A percentile compares a stretch with the other conserved stretches of the same genome.
Evolutionary conservation across 2,797 vertebrate species (phyloP).

Genomic region (Antennarius maculatus): DNA sequence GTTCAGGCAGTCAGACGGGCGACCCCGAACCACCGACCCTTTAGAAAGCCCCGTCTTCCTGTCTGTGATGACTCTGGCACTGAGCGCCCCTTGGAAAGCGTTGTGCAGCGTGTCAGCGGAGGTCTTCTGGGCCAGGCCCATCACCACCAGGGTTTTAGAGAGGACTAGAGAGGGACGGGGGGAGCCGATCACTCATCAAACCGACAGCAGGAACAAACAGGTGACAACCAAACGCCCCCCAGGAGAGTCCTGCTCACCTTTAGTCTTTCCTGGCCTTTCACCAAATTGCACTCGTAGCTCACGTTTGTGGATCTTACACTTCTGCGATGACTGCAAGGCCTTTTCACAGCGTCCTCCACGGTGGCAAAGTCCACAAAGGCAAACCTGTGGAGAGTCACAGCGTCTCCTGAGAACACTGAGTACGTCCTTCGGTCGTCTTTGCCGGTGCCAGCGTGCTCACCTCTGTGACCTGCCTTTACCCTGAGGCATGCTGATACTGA

Average conservation of each 20-base stretch:
- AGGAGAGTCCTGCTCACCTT: constrained; percentile 75
- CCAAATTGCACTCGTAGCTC: constrained; percentile 81
- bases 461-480: constrained; percentile 83
- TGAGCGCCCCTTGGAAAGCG: constrained; percentile 88
- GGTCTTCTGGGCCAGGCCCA: constrained; percentile 88
- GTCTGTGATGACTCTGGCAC: constrained; percentile 84
- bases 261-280: constrained; percentile 22
- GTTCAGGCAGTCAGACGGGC: background rate
- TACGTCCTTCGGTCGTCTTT: background rate
- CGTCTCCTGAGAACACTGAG: background rate
- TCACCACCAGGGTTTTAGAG: constrained; percentile 88
- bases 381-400: constrained; percentile 72
- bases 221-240: background rate
- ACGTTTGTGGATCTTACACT: constrained; percentile 83
- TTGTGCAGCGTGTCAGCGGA: constrained; percentile 86
- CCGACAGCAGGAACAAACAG: background rate
- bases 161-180: constrained; percentile 65
- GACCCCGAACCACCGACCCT: constrained; percentile 76
- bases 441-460: constrained; percentile 58
- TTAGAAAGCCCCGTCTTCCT: constrained; percentile 87
- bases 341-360: constrained; percentile 85
- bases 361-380: constrained; percentile 88
- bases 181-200: background rate
- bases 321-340: constrained; percentile 83
- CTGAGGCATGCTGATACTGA: constrained; percentile 84